Evolutionary conservation across 35 echinoderm and acorn worm genomes (phyloP).

Genomic region (Apostichopus japonicus): DNA sequence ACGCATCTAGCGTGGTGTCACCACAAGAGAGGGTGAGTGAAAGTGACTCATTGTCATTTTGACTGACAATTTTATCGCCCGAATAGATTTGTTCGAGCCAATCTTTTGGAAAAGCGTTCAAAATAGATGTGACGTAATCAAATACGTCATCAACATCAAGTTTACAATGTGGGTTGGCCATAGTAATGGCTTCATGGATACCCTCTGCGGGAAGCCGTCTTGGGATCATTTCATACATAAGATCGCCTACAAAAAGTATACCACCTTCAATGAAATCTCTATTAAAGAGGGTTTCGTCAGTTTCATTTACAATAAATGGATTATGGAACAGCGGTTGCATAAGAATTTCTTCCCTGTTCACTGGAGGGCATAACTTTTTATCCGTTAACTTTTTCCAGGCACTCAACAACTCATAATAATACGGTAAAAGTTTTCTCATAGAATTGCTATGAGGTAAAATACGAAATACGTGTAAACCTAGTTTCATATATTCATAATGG

Average conservation of each 20-base stretch:
- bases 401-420: conserved; percentile 12
- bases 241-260: not conserved
- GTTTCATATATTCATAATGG: conserved; percentile 34
- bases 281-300: not conserved
- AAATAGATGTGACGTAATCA: too few species aligned
- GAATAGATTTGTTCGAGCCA: too few species aligned
- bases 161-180: too few species aligned
- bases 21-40: too few species aligned
- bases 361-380: not conserved
- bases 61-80: too few species aligned
- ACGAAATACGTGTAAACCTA: not conserved
- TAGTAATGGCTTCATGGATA: too few species aligned
- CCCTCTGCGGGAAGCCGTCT: not conserved
- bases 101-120: too few species aligned
- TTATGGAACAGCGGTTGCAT: conserved; percentile 15
- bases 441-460: not conserved
- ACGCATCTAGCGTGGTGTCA: too few species aligned
- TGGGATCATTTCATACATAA: conserved; percentile 22
- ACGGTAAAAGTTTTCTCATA: not conserved
- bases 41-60: too few species aligned
- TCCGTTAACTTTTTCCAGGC: conserved; percentile 6
- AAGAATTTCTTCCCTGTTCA: not conserved
- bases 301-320: conserved; percentile 12
- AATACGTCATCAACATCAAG: too few species aligned
- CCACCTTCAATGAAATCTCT: not conserved